phyloP scores from a whole-genome alignment of 2,113 vertebrate species.

The Elephantulus edwardii region DNA sequence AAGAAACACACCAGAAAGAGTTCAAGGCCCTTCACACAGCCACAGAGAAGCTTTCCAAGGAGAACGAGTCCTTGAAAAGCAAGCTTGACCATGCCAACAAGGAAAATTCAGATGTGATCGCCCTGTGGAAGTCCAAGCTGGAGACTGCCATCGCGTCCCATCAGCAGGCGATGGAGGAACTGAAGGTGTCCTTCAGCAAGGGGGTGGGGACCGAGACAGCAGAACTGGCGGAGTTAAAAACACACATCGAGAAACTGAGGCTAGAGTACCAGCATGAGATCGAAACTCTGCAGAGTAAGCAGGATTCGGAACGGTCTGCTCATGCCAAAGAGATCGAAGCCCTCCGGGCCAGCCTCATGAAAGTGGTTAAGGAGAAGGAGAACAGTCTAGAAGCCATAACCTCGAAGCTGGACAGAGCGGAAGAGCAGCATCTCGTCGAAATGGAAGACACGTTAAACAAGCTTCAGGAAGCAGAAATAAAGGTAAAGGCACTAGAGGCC shows the following conservation, averaged over 20 bases:
- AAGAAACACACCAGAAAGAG: constrained; percentile 86
- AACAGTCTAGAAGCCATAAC: constrained; percentile 87
- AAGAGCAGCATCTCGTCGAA: constrained; percentile 97
- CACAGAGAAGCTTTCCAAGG: constrained; percentile 87
- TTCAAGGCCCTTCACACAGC: constrained; percentile 85
- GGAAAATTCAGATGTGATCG: constrained; percentile 87
- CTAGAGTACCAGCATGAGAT: constrained; percentile 86
- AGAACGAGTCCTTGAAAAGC: constrained; percentile 90
- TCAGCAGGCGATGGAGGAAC: constrained; percentile 92
- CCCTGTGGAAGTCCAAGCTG: constrained; percentile 92
- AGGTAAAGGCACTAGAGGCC: constrained; percentile 93
- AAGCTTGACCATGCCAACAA: constrained; percentile 90
- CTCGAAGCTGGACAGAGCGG: constrained; percentile 88
- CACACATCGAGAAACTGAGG: constrained; percentile 88
- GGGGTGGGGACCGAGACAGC: constrained; percentile 85
- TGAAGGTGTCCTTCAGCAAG: constrained; percentile 91
- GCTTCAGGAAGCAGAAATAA: constrained; percentile 91
- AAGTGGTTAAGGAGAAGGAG: constrained; percentile 90
- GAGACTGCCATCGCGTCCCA: constrained; percentile 90
- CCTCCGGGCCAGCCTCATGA: constrained; percentile 84
- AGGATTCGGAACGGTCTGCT: constrained; percentile 81
- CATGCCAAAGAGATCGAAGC: constrained; percentile 84
- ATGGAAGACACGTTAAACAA: constrained; percentile 97
- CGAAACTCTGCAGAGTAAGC: constrained; percentile 83
- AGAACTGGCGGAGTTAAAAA: constrained; percentile 89